Base-by-base conservation (phyloP, 2,113 vertebrate genomes). In the Lethenteron camtschaticum region DNA sequence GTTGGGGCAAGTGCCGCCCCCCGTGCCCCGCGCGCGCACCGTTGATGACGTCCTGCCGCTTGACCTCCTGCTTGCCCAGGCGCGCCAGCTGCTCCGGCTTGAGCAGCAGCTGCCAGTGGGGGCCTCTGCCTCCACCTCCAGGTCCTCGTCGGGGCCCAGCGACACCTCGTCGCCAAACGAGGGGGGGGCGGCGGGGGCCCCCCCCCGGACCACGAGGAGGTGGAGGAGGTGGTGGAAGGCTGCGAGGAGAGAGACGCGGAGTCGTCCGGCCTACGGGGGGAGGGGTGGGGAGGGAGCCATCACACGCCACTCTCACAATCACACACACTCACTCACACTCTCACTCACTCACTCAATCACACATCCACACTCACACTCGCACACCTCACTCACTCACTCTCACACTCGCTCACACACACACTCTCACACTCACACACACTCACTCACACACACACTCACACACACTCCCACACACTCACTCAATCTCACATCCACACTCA, bases 41-140 rank as follows among this genome's bases (percentile, higher is more conserved):
- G 0, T 88, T 92, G 74, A 92, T 89, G 74, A 92, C 86, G 73
- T 90, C 88, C 73, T 92, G 88, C 72, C 87, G 82, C 78, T 91
- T 88, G 73, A 76, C 82, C 76, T 88, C 86, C 73, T 79, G 85
- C 79, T 89, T 89, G 78, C 74, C 80, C 73, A 91, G 84, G 72
- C 75, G 75, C 60, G 78, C 78, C 72, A 90, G 77, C 20, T 74
- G 77, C 11, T 83, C 82, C 2, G 74, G 60, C 57, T 77, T 73
- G 10, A 83, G 79, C 56, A 79, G 81, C 10, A 86, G 83, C 74
- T 83, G 84, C 89, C 89, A 94, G 79, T 85, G 86, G 2, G 82
- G 0, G 88, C 85, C 68, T 94, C 89, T 57, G 81, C 79, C 77
- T 92, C 88, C 12, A 86, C 81, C 76, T 86, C 86, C 56, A 86